Base-by-base conservation (phyloP, 2,888 invertebrate genomes). In the Druceiella hillmani region DNA sequence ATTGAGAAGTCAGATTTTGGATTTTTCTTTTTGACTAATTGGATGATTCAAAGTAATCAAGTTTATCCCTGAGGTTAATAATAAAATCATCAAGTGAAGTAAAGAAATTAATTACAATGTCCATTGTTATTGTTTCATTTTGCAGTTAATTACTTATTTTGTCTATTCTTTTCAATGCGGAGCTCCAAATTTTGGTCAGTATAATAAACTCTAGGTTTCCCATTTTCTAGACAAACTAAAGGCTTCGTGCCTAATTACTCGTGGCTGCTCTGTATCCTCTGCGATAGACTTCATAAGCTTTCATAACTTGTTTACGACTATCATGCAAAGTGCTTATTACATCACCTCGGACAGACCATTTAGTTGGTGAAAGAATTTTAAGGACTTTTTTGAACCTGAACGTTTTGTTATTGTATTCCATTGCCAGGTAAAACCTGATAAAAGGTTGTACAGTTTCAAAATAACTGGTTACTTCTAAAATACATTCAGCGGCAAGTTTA, bases 291-390 rank as follows among this genome's bases (percentile, higher is more conserved):
- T n/a, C n/a, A n/a, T n/a, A n/a, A n/a, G n/a, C n/a, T 50, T 49
- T 45, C 26, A 30, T 38, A 40, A 51, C 48, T 44, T 46, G 33
- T 43, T 47, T 45, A 44, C 48, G 40, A 49, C 47, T 48, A 22
- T 25, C 33, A 37, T 46, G 45, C 44, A 50, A 47, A 33, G 47
- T 48, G 27, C 37, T 45, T 28, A 50, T 38, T 43, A 47, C 50
- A 45, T 52, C 47, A 43, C 47, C 51, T 34, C 51, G 47, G 36
- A 50, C 49, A 41, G 51, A 52, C 52, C 52, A 54, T 50, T 51
- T 48, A 26, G 52, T 54, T 47, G 47, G 45, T 37, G 49, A 50
- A 38, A 51, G 47, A 37, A 33, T 38, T 42, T 53, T 48, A 25
- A 44, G n/a, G n/a, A 49, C 45, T 46, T 43, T 50, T 50, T 50